Evolutionary conservation across 2,113 vertebrate species (phyloP).

Genomic region (Cololabis saira): DNA sequence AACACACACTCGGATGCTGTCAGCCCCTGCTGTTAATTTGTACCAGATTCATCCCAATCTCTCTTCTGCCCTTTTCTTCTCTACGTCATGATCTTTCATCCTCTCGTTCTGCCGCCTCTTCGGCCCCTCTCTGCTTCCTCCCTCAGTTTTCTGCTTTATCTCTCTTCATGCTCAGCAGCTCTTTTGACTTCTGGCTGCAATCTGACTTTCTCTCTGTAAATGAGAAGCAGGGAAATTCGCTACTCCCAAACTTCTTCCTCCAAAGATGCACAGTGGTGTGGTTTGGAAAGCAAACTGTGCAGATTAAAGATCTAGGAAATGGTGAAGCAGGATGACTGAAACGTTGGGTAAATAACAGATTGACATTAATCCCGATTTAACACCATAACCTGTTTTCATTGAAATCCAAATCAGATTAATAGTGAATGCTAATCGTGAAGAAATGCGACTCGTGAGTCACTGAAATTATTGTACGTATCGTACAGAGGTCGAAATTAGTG

Average conservation of each 20-base stretch:
- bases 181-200: neutral
- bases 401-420: no score
- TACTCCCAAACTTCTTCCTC: conserved; percentile 38
- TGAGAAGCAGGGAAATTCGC: conserved; percentile 36
- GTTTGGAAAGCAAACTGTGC: conserved; percentile 27
- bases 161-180: conserved; percentile 22
- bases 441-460: no score
- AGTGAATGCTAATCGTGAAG: no score
- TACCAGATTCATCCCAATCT: conserved; percentile 43
- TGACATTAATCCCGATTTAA: no score
- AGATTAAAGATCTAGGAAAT: conserved; percentile 9
- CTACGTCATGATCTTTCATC: conserved; percentile 35
- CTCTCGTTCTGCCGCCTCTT: conserved; percentile 30
- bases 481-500: no score
- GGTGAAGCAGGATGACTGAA: neutral
- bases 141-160: conserved; percentile 22
- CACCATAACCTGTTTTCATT: no score
- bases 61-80: conserved; percentile 18
- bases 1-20: conserved; percentile 35
- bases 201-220: conserved; percentile 36
- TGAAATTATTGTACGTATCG: no score
- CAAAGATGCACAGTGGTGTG: conserved; percentile 42
- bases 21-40: conserved; percentile 62
- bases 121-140: conserved; percentile 37
- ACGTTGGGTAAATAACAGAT: neutral